Conservation (phyloP, 2,888 invertebrate genomes). For the Gryllus longicercus region DNA sequence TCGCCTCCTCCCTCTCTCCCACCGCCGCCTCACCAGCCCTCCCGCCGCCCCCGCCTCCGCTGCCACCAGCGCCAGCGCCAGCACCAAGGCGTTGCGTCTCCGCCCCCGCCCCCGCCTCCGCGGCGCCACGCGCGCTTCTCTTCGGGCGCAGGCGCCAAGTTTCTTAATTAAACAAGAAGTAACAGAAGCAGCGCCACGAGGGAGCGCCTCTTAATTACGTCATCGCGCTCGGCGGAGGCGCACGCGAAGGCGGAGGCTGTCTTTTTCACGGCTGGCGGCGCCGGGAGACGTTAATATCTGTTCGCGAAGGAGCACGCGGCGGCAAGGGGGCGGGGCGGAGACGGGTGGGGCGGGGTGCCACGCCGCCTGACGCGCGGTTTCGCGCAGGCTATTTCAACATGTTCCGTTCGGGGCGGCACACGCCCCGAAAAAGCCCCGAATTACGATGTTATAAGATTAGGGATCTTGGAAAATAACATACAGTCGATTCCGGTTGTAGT, state of each 20-base stretch:
- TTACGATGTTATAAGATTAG: no score
- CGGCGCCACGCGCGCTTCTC: background rate
- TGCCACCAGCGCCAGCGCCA: no score
- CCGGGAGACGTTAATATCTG: background rate
- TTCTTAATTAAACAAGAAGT: slow-evolving; percentile 32
- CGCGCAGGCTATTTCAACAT: no score
- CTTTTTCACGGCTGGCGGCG: background rate
- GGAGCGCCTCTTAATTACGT: background rate
- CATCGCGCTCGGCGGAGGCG: background rate
- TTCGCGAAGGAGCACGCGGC: background rate
- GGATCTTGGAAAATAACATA: no score
- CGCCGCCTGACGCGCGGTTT: no score
- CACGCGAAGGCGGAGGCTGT: background rate
- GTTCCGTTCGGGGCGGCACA: no score
- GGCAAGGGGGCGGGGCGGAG: background rate
- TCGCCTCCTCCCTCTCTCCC: no score
- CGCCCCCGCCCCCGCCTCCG: background rate
- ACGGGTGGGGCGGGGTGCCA: background rate
- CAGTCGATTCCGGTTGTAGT: no score
- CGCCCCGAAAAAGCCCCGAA: no score
- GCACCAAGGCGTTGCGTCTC: background rate
- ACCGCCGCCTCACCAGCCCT: no score
- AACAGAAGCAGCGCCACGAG: slow-evolving; percentile 20
- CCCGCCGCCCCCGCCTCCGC: no score
- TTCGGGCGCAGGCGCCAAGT: slow-evolving; percentile 23